These are phyloP conservation scores for Mungos mungo DNA, from an alignment of 2,113 vertebrate genomes.

Conservation along the genomic window DNA sequence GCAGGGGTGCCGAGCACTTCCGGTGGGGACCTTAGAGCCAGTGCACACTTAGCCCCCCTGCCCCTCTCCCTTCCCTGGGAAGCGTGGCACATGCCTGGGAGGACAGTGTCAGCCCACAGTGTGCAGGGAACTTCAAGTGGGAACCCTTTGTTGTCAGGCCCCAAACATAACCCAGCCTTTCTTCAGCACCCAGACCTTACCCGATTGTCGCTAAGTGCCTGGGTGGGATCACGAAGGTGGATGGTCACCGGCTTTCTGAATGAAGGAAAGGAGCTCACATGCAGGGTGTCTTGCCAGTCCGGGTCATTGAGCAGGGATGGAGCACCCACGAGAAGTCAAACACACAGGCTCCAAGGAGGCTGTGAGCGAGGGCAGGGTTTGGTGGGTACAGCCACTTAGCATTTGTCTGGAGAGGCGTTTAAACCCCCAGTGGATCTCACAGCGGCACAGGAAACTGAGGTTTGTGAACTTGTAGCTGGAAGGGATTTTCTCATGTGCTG, in stretches of 20 bases:
- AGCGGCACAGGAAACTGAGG: not conserved
- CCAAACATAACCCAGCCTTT: not conserved
- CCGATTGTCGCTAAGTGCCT: not conserved
- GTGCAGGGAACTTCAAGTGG: not conserved
- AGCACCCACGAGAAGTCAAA: not conserved
- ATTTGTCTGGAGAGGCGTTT: not conserved
- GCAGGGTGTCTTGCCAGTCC: not conserved
- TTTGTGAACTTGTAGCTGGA: not conserved
- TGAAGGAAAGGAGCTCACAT: not conserved
- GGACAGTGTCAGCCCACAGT: not conserved
- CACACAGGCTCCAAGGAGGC: too few relatives aligned
- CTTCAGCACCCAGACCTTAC: fast-evolving
- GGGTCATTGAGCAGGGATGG: too few relatives aligned
- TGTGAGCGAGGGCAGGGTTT: not conserved
- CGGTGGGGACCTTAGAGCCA: not conserved
- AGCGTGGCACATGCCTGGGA: too few relatives aligned
- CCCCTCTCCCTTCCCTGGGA: not conserved
- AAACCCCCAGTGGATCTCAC: not conserved
- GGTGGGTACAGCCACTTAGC: fast-evolving
- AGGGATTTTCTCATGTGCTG: not conserved
- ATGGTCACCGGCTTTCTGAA: not conserved
- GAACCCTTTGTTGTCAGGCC: not conserved
- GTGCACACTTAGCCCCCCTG: too few relatives aligned
- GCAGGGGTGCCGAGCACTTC: not conserved
- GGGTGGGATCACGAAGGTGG: not conserved